Evolutionary conservation across 2,888 invertebrate species (phyloP).

Genomic region (Tachina fera): DNA sequence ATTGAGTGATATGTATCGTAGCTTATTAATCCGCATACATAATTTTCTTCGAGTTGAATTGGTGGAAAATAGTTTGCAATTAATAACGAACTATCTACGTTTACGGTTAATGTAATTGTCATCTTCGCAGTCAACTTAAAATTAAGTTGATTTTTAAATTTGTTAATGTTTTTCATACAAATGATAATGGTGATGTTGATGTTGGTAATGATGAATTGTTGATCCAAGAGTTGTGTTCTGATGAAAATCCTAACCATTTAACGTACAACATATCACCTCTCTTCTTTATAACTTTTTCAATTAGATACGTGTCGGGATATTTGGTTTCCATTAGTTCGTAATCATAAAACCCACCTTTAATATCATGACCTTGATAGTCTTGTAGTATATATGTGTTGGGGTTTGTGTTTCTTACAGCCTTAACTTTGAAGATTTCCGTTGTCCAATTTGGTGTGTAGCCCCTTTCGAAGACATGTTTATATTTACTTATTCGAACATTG

Average conservation of each 20-base stretch:
- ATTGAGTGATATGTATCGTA: constrained; percentile 49
- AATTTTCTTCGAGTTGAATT: constrained; percentile 1
- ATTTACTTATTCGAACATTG: constrained; percentile 70
- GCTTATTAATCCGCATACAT: constrained; percentile 63
- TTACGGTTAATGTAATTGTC: constrained; percentile 49
- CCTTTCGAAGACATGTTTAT: constrained; percentile 66
- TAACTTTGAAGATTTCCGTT: constrained; percentile 47
- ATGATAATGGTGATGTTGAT: background rate
- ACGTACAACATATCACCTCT: constrained; percentile 70
- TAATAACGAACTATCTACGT: constrained; percentile 30
- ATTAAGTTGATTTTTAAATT: background rate
- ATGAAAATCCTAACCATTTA: constrained; percentile 75
- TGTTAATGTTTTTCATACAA: background rate
- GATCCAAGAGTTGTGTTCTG: constrained; percentile 76
- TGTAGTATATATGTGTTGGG: constrained; percentile 71
- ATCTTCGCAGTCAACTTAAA: constrained; percentile 25
- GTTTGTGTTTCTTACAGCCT: constrained; percentile 73
- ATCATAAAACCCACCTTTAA: constrained; percentile 78
- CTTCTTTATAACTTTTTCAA: constrained; percentile 76
- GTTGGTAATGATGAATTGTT: constrained; percentile 48
- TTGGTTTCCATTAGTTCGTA: constrained; percentile 76
- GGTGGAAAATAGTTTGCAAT: constrained; percentile 55
- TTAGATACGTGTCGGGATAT: constrained; percentile 76
- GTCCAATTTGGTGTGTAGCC: constrained; percentile 61
- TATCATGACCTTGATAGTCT: constrained; percentile 68